Base-by-base conservation (phyloP, 1,140 invertebrate genomes). In the Drosophila asahinai region DNA sequence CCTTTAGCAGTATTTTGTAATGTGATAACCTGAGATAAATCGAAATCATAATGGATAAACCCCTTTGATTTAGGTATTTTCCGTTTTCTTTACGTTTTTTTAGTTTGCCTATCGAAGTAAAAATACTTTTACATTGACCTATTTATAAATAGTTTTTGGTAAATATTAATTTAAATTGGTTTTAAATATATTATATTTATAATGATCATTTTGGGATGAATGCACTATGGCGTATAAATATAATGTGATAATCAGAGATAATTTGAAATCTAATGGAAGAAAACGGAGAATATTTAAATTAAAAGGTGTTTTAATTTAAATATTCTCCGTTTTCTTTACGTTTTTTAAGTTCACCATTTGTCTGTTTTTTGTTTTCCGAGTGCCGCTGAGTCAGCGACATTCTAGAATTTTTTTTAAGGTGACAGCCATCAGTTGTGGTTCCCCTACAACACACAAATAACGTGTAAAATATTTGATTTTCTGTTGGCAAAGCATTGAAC, bases 401-500 rank as follows among this genome's bases (percentile, higher is more conserved):
- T 54, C 55, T 57, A 43, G 55, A 77, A 68, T 60, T 33, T 55
- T 77, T 60, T 52, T 60, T 73, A 40, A 42, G 51, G 27, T 67
- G 75, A 77, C 74, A 77, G 7, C 65, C 48, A 65, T 52, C 49
- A 63, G 51, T 58, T 45, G 52, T 55, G 59, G 8, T 51, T 45
- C 59, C 59, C 59, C 38, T 49, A 64, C 43, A 48, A 14, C 38
- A 59, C 30, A 55, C 58, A 60, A 77, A 77, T 67, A 57, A 55
- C 30, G 38, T 64, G 64, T 68, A 45, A 76, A 62, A 51, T 81
- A 55, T 65, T 57, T 74, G 67, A 71, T 57, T 70, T 77, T 62
- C 74, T 77, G 58, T 79, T 89, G 81, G 81, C 71, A 77, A 62
- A 73, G 52, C 74, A 81, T 60, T 77, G 76, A 75, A 77, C 64